Percentiles rank a stretch among this genome's conserved stretches.
Conservation (phyloP, 2,797 vertebrate genomes). For the Hippopotamyrus pictus region DNA sequence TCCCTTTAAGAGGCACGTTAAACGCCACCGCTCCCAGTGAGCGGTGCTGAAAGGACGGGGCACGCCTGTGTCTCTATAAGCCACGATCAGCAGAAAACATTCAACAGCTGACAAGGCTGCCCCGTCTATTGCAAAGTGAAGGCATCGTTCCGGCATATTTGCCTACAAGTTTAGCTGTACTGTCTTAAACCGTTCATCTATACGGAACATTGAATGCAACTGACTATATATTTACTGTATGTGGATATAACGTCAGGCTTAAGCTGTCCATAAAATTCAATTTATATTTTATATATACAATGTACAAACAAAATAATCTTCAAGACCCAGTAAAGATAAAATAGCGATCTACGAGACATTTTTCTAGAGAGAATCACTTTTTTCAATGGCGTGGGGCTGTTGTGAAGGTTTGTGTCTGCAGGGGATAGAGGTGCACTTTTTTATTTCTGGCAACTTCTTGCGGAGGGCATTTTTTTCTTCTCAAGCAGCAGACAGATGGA, state of each 20-base stretch:
- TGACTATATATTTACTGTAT: not conserved
- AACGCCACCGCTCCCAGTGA: not conserved
- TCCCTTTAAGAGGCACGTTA: not conserved
- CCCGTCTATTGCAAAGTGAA: not conserved
- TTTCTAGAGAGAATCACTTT: not conserved
- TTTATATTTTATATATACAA: not conserved
- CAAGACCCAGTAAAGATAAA: not conserved
- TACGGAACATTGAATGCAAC: not conserved
- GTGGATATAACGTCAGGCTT: not conserved
- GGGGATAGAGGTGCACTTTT: not conserved
- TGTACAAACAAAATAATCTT: not conserved
- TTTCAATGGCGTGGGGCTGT: not conserved
- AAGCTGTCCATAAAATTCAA: not conserved
- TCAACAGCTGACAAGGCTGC: conserved; percentile 22
- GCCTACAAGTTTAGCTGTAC: not conserved
- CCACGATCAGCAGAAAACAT: not conserved
- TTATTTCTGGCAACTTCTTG: conserved; percentile 10
- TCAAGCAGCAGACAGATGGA: not conserved
- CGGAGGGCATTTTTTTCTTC: not conserved
- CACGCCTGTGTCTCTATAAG: not conserved
- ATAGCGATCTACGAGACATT: not conserved
- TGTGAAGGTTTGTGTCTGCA: not conserved
- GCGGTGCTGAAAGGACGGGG: conserved; percentile 14
- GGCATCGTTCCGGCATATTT: not conserved
- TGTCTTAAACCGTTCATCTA: not conserved